Evolutionary conservation across 2,888 invertebrate species (phyloP), one percentile per base, ranked within the genome.

Genomic region (Dusona sp.): DNA sequence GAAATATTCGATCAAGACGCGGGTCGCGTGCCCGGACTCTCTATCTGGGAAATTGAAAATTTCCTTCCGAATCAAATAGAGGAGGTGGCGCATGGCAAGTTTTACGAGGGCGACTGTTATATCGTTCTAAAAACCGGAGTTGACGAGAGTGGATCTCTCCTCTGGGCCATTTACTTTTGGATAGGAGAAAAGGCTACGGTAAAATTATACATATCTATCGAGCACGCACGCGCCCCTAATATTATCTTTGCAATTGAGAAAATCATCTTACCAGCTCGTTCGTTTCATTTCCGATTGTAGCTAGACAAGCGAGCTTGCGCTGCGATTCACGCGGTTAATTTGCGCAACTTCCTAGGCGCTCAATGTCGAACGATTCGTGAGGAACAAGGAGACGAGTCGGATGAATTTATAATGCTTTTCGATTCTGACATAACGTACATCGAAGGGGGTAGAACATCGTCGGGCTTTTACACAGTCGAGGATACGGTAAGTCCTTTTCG

Each of bases 21-120:
- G 0, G 99, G 99, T 0, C 98, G 98, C 93, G 95, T 97, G 79
- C 97, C 98, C 0, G 99, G 99, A 2, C 92, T 99, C 48, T 97
- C 98, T 38, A 97, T 99, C 86, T 99, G 99, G 99, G 99, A 99
- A 95, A 99, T 99, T 87, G 99, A 99, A 94, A 99, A 99, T 95
- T 99, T 99, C 94, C 95, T 99, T 88, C 99, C 99, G 0, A 99
- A 99, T 93, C 97, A 97, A 91, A 97, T 99, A 65, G 98, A 98
- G 79, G 98, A 98, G 96, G 98, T 97, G 8, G 97, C 98, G 0
- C 98, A 99, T 93, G 99, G 99, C 3, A 99, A 99, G 94, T 99
- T 99, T 95, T 99, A 99, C 93, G 99, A 99, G 94, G 99, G 98
- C 7, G 99, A 99, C 94, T 99, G 99, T 94, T 99, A 99, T 94